A percentile compares a stretch with the other conserved stretches of the same genome.
Conservation (phyloP, 2,888 invertebrate genomes). For the Leptarthrus brevirostris region DNA sequence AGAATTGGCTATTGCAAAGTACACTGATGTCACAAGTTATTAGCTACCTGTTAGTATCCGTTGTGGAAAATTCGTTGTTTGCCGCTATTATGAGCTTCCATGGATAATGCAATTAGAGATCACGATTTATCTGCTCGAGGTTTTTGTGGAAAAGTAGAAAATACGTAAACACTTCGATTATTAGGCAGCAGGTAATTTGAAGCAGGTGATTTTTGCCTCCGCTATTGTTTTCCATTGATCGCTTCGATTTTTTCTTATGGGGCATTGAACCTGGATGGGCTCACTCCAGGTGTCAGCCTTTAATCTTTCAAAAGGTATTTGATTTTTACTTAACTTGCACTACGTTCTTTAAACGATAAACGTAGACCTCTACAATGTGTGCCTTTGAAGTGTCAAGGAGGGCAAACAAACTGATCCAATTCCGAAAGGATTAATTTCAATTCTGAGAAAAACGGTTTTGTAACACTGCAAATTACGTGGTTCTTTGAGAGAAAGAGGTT, state of each 20-base stretch:
- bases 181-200: conserved; percentile 59
- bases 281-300: too few relatives aligned
- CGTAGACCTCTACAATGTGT: too few relatives aligned
- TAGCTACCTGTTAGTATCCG: neutral
- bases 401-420: too few relatives aligned
- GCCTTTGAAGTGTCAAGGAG: too few relatives aligned
- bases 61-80: neutral
- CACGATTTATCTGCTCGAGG: conserved; percentile 54
- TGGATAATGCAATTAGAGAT: conserved; percentile 56
- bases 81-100: conserved; percentile 12
- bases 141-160: conserved; percentile 60
- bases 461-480: too few relatives aligned
- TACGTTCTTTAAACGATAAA: too few relatives aligned
- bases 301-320: too few relatives aligned
- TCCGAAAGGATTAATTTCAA: too few relatives aligned
- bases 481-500: too few relatives aligned
- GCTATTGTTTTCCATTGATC: conserved; percentile 39
- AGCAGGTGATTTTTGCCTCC: conserved; percentile 57
- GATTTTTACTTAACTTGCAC: too few relatives aligned
- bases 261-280: conserved; percentile 37
- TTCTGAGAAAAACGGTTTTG: too few relatives aligned
- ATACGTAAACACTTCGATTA: conserved; percentile 60
- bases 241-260: conserved; percentile 50
- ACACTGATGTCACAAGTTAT: neutral
- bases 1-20: conserved; percentile 26